Evolutionary conservation across 2,888 invertebrate species (phyloP).

Genomic region (Chloroclystis v-ata): DNA sequence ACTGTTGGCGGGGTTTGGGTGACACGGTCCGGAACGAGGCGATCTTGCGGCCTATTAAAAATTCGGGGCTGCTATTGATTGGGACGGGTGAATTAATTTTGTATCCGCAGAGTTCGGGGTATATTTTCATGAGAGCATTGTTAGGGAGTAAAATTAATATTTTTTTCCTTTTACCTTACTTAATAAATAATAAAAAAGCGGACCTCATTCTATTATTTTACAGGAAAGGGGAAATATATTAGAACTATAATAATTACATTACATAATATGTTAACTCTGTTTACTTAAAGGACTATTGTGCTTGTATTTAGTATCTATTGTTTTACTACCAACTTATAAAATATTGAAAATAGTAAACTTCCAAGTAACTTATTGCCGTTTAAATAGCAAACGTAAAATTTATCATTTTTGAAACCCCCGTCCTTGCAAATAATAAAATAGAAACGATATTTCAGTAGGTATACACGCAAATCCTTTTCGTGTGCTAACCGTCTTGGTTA

Average conservation of each 20-base stretch:
- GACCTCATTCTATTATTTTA: too few relatives aligned
- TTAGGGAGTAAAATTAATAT: too few relatives aligned
- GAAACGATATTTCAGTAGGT: conserved; percentile 16
- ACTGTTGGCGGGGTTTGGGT: conserved; percentile 50
- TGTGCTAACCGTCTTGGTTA: conserved; percentile 56
- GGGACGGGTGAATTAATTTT: conserved; percentile 25
- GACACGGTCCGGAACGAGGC: conserved; percentile 37
- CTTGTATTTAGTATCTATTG: too few relatives aligned
- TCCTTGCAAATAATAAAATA: conserved; percentile 10
- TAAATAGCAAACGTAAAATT: conserved; percentile 1
- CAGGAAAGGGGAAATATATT: neutral
- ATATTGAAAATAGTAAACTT: too few relatives aligned
- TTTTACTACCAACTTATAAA: too few relatives aligned
- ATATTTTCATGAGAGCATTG: conserved; percentile 2
- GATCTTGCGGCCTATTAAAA: conserved; percentile 35
- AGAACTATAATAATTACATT: too few relatives aligned
- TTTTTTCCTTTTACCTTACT: too few relatives aligned
- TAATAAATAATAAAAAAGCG: too few relatives aligned
- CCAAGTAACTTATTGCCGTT: neutral
- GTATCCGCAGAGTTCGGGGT: conserved; percentile 13
- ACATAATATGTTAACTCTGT: too few relatives aligned
- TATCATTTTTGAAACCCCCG: conserved; percentile 10
- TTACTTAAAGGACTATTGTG: too few relatives aligned
- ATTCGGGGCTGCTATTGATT: conserved; percentile 32
- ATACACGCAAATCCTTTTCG: conserved; percentile 61